Evolutionary conservation across 2,797 vertebrate species (phyloP).

Genomic region (Holocentrus rufus): DNA sequence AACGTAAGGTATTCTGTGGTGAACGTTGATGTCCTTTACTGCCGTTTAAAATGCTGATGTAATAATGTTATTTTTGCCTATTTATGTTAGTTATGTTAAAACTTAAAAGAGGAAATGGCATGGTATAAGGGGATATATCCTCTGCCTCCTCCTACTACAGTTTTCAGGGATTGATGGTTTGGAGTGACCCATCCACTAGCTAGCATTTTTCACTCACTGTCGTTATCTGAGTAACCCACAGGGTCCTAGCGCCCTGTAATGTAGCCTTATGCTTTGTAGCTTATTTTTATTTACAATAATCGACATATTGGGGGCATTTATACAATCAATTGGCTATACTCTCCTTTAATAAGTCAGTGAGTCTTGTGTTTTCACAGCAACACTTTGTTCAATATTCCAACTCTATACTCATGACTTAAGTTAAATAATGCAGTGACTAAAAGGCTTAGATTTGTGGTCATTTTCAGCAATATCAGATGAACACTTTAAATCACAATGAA

Average conservation of each 20-base stretch:
- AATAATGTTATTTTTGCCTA: background rate
- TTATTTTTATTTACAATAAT: conserved; percentile 22
- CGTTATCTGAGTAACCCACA: conserved; percentile 16
- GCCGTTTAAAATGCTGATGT: conserved; percentile 4
- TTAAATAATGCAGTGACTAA: no score
- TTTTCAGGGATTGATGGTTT: conserved; percentile 23
- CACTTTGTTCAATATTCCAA: background rate
- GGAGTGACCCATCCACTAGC: background rate
- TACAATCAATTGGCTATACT: background rate
- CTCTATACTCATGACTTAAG: no score
- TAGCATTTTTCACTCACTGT: conserved; percentile 8
- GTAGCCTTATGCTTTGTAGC: conserved; percentile 45
- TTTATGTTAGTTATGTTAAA: conserved; percentile 28
- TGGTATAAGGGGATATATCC: conserved; percentile 14
- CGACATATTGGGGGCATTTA: conserved; percentile 6
- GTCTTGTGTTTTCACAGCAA: conserved; percentile 17
- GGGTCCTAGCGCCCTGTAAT: conserved; percentile 2
- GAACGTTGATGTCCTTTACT: conserved; percentile 5
- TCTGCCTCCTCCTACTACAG: conserved; percentile 15
- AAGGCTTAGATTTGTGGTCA: no score
- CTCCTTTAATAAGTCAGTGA: background rate
- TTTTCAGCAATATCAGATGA: no score
- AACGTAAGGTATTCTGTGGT: conserved; percentile 17
- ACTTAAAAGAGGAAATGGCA: background rate
- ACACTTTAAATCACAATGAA: no score